Conservation (phyloP, 2,888 invertebrate species). For the Campaea margaritaria region DNA sequence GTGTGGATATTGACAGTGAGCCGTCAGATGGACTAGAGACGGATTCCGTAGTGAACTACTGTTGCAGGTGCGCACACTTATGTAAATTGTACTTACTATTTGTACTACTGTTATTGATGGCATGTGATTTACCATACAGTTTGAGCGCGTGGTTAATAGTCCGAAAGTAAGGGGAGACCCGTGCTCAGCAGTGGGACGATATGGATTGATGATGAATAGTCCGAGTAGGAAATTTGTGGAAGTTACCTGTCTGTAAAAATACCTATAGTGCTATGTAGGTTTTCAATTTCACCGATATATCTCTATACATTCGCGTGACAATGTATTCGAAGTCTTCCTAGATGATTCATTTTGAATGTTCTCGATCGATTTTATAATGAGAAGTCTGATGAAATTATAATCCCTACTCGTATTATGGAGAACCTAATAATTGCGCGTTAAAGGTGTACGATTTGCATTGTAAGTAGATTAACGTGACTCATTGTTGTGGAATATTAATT, state of each 20-base stretch:
- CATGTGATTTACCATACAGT: slow-evolving; percentile 45
- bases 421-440: slow-evolving; percentile 46
- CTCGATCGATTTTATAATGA: neutral
- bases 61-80: too few relatives aligned
- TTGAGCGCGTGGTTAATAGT: too few relatives aligned
- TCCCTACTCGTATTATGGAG: neutral
- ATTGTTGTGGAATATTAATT: slow-evolving; percentile 57
- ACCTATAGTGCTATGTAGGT: too few relatives aligned
- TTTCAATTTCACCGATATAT: too few relatives aligned
- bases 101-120: slow-evolving; percentile 11
- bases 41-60: too few relatives aligned
- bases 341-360: neutral
- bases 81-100: too few relatives aligned
- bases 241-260: too few relatives aligned
- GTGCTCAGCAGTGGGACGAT: too few relatives aligned
- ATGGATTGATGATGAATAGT: too few relatives aligned
- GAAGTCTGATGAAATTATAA: neutral
- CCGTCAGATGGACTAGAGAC: slow-evolving; percentile 32
- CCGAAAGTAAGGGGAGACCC: too few relatives aligned
- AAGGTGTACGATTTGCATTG: slow-evolving; percentile 40
- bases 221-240: too few relatives aligned
- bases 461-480: slow-evolving; percentile 46
- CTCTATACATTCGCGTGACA: neutral
- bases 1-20: slow-evolving; percentile 21
- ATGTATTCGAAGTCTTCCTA: neutral